Evolutionary conservation across 2,113 vertebrate genomes (phyloP).

Genomic region (Martes martes): DNA sequence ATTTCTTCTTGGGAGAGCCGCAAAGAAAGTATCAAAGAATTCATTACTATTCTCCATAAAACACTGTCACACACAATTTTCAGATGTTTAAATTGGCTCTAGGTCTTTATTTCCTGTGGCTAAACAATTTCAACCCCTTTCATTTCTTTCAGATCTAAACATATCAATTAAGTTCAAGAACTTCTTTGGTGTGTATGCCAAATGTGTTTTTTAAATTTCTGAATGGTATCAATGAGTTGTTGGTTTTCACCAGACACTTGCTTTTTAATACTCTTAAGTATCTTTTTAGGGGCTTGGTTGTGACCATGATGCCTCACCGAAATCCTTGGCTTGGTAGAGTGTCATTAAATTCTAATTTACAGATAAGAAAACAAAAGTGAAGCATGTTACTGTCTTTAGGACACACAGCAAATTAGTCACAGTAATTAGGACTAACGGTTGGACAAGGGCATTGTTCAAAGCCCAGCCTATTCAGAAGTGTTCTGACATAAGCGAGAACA

Average conservation of each 20-base stretch:
- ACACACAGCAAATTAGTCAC: not conserved
- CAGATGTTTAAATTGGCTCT: not conserved
- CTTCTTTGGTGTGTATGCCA: not conserved
- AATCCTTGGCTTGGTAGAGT: not conserved
- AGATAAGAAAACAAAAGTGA: conserved; percentile 43
- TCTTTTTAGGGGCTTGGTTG: not conserved
- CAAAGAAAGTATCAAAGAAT: not conserved
- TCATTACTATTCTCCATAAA: not conserved
- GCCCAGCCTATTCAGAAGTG: not conserved
- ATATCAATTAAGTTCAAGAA: not conserved
- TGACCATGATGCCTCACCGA: not conserved
- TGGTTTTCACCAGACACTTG: not conserved
- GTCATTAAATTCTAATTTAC: not conserved
- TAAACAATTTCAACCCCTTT: conserved; percentile 41
- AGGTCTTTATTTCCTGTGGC: conserved; percentile 18
- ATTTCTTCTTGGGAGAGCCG: not conserved
- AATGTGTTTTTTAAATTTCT: not conserved
- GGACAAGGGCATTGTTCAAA: not conserved
- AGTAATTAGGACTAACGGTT: conserved; percentile 30
- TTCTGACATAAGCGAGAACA: not conserved
- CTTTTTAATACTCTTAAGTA: not conserved
- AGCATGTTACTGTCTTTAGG: not conserved
- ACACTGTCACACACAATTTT: not conserved
- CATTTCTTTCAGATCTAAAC: conserved; percentile 24
- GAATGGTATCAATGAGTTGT: not conserved